Evolutionary conservation across 2,113 vertebrate species (phyloP).

Genomic region (Grallaria varia): DNA sequence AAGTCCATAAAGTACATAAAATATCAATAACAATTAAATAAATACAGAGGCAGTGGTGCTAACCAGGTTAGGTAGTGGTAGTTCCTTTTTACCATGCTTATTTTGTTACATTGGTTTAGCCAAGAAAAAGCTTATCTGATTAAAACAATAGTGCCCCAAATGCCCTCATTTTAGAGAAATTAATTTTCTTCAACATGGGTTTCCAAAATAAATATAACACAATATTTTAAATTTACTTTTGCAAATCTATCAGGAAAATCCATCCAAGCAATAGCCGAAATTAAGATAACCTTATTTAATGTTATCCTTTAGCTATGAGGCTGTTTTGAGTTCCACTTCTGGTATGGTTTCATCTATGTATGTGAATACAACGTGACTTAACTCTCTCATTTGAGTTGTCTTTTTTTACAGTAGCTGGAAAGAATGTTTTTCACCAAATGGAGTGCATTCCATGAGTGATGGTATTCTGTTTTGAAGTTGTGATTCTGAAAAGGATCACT

Average conservation of each 20-base stretch:
- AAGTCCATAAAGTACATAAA: conserved; percentile 6
- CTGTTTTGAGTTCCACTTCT: neutral
- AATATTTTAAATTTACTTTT: conserved; percentile 29
- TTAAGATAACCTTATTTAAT: neutral
- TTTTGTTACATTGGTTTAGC: neutral
- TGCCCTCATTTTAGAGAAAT: neutral
- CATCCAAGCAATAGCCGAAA: neutral
- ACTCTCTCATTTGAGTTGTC: neutral
- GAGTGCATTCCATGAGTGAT: conserved; percentile 9
- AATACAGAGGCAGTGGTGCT: neutral
- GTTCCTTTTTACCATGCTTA: neutral
- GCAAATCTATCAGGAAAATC: neutral
- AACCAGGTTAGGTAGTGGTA: neutral
- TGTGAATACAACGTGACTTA: neutral
- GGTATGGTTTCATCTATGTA: neutral
- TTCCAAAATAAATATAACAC: conserved; percentile 40
- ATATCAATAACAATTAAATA: conserved; percentile 31
- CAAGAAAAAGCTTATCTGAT: conserved; percentile 41
- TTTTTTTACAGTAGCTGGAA: neutral
- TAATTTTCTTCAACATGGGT: neutral
- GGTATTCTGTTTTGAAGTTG: conserved; percentile 18
- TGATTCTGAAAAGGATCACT: conserved; percentile 37
- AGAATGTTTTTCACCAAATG: conserved; percentile 10
- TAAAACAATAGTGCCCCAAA: conserved; percentile 22
- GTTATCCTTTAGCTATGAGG: neutral